phyloP scores from a whole-genome alignment of 2,888 invertebrate species.

The Listrodromus nycthemerus region DNA sequence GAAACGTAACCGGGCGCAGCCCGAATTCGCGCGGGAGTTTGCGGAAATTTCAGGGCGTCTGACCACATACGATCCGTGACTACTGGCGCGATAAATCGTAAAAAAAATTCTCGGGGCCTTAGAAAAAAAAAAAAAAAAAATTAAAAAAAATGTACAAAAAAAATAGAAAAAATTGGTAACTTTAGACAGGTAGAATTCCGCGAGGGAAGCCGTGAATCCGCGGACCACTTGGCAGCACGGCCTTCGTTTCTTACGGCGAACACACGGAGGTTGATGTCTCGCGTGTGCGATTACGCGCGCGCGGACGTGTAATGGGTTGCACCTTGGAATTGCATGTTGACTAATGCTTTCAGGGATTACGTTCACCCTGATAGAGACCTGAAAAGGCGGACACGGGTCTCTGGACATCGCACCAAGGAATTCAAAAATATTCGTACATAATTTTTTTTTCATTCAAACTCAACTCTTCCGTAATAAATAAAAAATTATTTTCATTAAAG shows the following conservation, averaged over 20 bases:
- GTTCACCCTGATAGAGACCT: constrained; percentile 6
- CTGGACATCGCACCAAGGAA: too few relatives aligned
- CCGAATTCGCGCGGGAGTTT: neutral
- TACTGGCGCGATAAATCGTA: constrained; percentile 37
- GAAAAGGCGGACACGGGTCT: neutral
- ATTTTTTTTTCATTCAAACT: too few relatives aligned
- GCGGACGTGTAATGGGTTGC: constrained; percentile 36
- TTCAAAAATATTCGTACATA: too few relatives aligned
- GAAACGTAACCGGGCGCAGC: neutral
- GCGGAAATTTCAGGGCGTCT: constrained; percentile 32
- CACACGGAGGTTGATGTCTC: constrained; percentile 22
- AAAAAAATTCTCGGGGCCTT: neutral
- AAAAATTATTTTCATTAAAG: too few relatives aligned
- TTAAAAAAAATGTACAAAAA: too few relatives aligned
- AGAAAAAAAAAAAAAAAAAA: too few relatives aligned
- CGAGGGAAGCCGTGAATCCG: constrained; percentile 23
- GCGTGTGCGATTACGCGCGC: constrained; percentile 22
- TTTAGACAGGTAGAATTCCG: neutral
- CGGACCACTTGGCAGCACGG: constrained; percentile 20
- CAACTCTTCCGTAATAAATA: too few relatives aligned
- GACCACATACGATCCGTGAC: constrained; percentile 63
- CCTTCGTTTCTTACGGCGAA: constrained; percentile 24
- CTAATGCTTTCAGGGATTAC: constrained; percentile 35
- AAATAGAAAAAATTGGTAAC: too few relatives aligned
- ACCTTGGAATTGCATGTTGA: constrained; percentile 40